A percentile compares a stretch with the other conserved stretches of the same genome.
Conservation (phyloP, 1,140 invertebrate species). For the Brachionus calyciflorus region DNA sequence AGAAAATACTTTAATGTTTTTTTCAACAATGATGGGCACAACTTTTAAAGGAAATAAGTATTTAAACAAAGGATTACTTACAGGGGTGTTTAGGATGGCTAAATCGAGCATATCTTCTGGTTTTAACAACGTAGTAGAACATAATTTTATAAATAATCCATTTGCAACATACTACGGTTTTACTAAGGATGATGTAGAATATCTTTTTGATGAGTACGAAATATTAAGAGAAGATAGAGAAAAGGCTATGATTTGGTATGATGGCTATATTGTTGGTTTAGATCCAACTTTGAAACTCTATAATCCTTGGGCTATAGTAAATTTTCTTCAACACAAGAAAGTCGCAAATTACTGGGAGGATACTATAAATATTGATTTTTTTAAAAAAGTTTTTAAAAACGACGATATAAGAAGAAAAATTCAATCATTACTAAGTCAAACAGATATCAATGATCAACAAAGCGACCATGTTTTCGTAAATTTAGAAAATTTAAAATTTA, state of each 20-base stretch:
- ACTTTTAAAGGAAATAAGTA: slow-evolving; percentile 34
- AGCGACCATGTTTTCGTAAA: neutral
- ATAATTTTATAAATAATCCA: slow-evolving; percentile 31
- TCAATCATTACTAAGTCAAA: slow-evolving; percentile 21
- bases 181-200: slow-evolving; percentile 4
- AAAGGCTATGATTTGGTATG: slow-evolving; percentile 26
- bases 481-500: neutral
- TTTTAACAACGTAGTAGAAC: slow-evolving; percentile 30
- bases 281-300: slow-evolving; percentile 10
- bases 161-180: slow-evolving; percentile 40
- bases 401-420: slow-evolving; percentile 8
- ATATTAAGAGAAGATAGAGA: neutral
- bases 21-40: slow-evolving; percentile 36
- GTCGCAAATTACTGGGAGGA: slow-evolving; percentile 28
- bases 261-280: neutral
- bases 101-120: slow-evolving; percentile 23
- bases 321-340: neutral
- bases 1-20: slow-evolving; percentile 36
- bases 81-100: slow-evolving; percentile 20
- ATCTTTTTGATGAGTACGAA: slow-evolving; percentile 37
- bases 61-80: slow-evolving; percentile 21
- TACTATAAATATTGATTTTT: slow-evolving; percentile 9
- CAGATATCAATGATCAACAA: too few relatives aligned
- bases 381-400: slow-evolving; percentile 1
- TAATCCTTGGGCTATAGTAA: slow-evolving; percentile 34